A percentile compares a stretch with the other conserved stretches of the same genome.
phyloP scores from a whole-genome alignment of 1,140 invertebrate genomes.

The Zaprionus camerounensis region DNA sequence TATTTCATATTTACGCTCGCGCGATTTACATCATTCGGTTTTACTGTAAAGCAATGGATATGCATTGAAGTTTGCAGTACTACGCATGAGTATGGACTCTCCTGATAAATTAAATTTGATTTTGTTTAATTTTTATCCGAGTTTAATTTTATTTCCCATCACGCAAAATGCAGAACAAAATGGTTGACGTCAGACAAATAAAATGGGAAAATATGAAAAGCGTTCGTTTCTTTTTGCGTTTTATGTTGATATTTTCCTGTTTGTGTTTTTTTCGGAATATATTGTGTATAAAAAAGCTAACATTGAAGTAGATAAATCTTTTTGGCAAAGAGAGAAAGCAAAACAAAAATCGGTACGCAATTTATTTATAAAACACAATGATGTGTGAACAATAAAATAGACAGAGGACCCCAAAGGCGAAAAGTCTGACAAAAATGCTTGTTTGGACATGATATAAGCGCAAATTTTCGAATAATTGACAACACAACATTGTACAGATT shows the following conservation, averaged over 20 bases:
- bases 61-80: slow-evolving; percentile 17
- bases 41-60: slow-evolving; percentile 6
- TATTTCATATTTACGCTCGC: slow-evolving; percentile 47
- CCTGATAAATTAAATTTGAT: neutral
- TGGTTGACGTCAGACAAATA: slow-evolving; percentile 59
- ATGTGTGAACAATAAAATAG: slow-evolving; percentile 53
- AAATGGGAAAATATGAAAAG: slow-evolving; percentile 24
- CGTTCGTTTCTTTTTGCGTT: slow-evolving; percentile 23
- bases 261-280: slow-evolving; percentile 27
- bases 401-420: slow-evolving; percentile 34
- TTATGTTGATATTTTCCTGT: slow-evolving; percentile 50
- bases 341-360: slow-evolving; percentile 13
- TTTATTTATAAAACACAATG: slow-evolving; percentile 60
- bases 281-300: slow-evolving; percentile 31
- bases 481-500: slow-evolving; percentile 32
- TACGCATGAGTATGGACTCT: neutral
- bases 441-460: no score
- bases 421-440: slow-evolving; percentile 30
- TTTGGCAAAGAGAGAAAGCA: slow-evolving; percentile 30
- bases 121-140: slow-evolving; percentile 29
- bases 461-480: slow-evolving; percentile 6
- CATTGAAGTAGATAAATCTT: slow-evolving; percentile 51
- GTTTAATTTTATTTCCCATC: slow-evolving; percentile 41
- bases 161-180: slow-evolving; percentile 54
- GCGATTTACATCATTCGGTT: slow-evolving; percentile 29